phyloP scores from a whole-genome alignment of 2,888 invertebrate species.

The Athalia cordata region DNA sequence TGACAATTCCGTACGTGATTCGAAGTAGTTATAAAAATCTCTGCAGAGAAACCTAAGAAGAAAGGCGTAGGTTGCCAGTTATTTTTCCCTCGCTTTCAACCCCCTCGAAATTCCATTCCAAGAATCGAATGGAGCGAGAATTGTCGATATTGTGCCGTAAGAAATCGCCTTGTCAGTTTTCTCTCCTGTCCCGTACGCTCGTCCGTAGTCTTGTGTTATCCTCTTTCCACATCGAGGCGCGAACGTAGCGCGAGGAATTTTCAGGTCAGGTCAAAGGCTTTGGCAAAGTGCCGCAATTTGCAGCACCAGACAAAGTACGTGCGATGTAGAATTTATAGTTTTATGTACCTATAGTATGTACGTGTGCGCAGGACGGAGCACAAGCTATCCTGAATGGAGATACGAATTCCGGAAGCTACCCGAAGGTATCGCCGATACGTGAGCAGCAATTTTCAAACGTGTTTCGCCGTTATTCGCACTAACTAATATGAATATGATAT shows the following conservation, averaged over 20 bases:
- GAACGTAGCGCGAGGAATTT: neutral
- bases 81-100: no score
- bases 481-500: no score
- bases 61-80: no score
- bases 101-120: no score
- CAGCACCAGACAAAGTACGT: slow-evolving; percentile 40
- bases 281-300: slow-evolving; percentile 34
- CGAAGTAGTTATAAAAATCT: no score
- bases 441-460: slow-evolving; percentile 31
- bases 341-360: neutral
- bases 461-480: neutral
- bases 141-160: no score
- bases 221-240: neutral
- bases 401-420: slow-evolving; percentile 28
- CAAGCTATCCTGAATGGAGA: slow-evolving; percentile 10
- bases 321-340: slow-evolving; percentile 41
- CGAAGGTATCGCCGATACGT: slow-evolving; percentile 38
- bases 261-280: slow-evolving; percentile 41
- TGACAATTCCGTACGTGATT: no score
- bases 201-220: no score
- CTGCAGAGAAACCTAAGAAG: no score
- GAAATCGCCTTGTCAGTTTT: neutral
- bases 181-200: neutral
- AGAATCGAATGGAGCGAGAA: no score
- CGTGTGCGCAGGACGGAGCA: neutral